Percentiles rank a stretch among this genome's conserved stretches.
Evolutionary conservation across 2,113 vertebrate genomes (phyloP).

Genomic region (Canis aureus): DNA sequence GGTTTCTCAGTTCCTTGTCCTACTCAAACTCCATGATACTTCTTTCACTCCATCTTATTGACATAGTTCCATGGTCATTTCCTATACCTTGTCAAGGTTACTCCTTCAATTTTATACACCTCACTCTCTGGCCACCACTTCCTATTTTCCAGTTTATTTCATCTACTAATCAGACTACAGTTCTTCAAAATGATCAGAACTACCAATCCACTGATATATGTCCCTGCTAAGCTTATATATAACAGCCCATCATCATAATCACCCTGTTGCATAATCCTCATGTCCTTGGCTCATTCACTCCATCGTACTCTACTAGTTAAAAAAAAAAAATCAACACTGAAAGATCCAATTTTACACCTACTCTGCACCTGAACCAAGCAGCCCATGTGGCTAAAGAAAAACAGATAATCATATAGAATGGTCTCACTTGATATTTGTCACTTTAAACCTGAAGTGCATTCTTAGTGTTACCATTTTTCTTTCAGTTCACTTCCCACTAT

Average conservation of each 20-base stretch:
- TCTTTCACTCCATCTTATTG: neutral
- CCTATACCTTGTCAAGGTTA: neutral
- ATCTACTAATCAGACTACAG: neutral
- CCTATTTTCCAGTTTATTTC: neutral
- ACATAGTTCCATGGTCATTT: neutral
- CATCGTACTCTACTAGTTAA: neutral
- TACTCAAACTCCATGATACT: neutral
- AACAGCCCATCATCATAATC: neutral
- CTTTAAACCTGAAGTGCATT: neutral
- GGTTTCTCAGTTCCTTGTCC: neutral
- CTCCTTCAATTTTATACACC: neutral
- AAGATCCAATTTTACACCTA: neutral
- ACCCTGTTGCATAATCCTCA: neutral
- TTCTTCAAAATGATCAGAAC: neutral
- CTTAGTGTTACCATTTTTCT: neutral
- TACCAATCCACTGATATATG: neutral
- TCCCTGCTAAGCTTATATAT: neutral
- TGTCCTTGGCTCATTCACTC: neutral
- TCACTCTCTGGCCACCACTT: neutral
- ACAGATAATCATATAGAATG: neutral
- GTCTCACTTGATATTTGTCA: neutral
- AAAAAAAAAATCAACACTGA: neutral
- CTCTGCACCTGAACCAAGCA: neutral
- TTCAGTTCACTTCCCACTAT: neutral
- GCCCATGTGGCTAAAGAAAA: conserved; percentile 3